A percentile compares a stretch with the other conserved stretches of the same genome.
phyloP scores from a whole-genome alignment of 2,113 vertebrate species.

The Cyphomyrus plagiostoma region DNA sequence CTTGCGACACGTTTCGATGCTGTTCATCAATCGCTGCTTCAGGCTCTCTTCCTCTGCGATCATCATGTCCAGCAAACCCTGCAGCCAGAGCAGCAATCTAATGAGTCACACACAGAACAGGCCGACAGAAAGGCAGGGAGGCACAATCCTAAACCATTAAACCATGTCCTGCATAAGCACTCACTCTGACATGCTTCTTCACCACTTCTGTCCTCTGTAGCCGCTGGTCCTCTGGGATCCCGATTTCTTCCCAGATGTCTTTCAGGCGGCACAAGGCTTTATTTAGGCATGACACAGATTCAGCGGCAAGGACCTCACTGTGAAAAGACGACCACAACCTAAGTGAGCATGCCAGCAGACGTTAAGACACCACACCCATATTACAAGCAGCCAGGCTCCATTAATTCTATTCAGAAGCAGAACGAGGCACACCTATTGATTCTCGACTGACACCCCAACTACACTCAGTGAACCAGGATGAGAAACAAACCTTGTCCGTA shows the following conservation, averaged over 20 bases:
- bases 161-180: constrained; percentile 8
- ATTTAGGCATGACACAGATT: constrained; percentile 75
- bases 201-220: constrained; percentile 74
- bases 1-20: constrained; percentile 59
- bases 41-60: constrained; percentile 78
- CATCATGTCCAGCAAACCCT: constrained; percentile 84
- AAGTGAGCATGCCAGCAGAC: not conserved
- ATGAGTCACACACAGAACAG: not conserved
- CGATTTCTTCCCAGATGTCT: constrained; percentile 82
- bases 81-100: not conserved
- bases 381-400: not conserved
- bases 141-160: not conserved
- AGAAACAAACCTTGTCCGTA: not conserved
- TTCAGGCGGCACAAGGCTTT: constrained; percentile 68
- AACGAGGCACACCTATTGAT: not conserved
- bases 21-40: constrained; percentile 69
- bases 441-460: not conserved
- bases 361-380: not conserved
- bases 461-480: not conserved
- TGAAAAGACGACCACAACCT: not conserved
- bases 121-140: not conserved
- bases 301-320: constrained; percentile 79
- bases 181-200: constrained; percentile 77
- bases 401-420: not conserved
- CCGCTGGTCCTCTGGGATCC: constrained; percentile 66